These are phyloP conservation scores for Pemphredon lugubris DNA, from an alignment of 2,888 invertebrate genomes.

Conservation along the genomic window DNA sequence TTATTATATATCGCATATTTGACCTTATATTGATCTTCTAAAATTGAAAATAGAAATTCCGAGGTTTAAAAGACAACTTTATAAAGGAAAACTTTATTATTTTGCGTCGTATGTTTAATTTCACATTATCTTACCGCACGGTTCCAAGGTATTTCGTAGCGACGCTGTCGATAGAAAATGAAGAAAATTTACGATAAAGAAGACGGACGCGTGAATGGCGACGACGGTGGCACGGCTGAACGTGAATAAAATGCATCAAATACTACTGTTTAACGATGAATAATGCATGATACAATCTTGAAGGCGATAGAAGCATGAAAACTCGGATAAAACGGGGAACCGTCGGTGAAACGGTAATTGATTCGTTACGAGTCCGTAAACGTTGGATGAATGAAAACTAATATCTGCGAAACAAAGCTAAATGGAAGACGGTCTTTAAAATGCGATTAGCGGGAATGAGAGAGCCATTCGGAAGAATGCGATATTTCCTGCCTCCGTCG, in stretches of 20 bases:
- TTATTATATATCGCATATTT: no score
- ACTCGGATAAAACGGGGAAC: conserved; percentile 5
- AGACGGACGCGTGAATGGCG: conserved; percentile 20
- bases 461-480: conserved; percentile 29
- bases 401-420: conserved; percentile 49
- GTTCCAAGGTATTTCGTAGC: no score
- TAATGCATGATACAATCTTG: conserved; percentile 43
- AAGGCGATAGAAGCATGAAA: conserved; percentile 22
- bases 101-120: conserved; percentile 2
- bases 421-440: conserved; percentile 30
- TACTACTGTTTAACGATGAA: conserved; percentile 50
- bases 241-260: conserved; percentile 56
- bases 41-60: no score
- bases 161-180: conserved; percentile 6
- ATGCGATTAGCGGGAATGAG: conserved; percentile 30
- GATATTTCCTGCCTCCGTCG: conserved; percentile 27
- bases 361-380: conserved; percentile 50
- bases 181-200: conserved; percentile 27
- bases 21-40: no score
- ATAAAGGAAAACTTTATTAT: no score
- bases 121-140: no score
- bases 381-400: conserved; percentile 54
- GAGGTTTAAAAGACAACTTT: no score
- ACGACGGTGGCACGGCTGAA: conserved; percentile 6
- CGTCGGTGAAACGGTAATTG: conserved; percentile 45